A percentile compares a stretch with the other conserved stretches of the same genome.
These are phyloP conservation scores for Trachelus iudaicus DNA, from an alignment of 2,888 invertebrate genomes.

Conservation along the genomic window DNA sequence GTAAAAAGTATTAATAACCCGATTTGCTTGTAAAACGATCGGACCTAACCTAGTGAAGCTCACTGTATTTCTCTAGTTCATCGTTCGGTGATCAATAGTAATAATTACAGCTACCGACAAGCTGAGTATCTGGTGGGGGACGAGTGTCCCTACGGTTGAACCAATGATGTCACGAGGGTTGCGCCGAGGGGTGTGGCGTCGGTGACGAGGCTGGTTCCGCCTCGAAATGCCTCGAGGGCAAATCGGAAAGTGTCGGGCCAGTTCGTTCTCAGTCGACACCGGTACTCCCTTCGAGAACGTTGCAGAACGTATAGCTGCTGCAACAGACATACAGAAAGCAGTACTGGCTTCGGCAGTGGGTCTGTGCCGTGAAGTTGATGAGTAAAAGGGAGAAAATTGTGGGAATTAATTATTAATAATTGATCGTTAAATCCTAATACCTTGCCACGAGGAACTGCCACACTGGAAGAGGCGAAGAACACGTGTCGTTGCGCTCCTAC, in stretches of 20 bases:
- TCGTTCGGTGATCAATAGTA: constrained; percentile 52
- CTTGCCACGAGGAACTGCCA: no score
- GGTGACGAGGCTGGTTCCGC: constrained; percentile 8
- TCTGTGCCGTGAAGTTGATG: no score
- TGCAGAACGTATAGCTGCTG: background rate
- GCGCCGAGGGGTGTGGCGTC: constrained; percentile 41
- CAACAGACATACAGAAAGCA: no score
- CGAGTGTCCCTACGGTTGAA: constrained; percentile 22
- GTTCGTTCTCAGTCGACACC: constrained; percentile 36
- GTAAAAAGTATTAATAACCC: background rate
- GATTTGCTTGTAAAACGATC: background rate
- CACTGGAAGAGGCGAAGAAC: no score
- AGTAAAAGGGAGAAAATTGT: no score
- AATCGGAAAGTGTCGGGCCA: constrained; percentile 4
- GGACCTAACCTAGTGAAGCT: background rate
- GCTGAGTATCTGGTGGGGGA: constrained; percentile 32
- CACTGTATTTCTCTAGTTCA: constrained; percentile 45
- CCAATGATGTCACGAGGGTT: constrained; percentile 49
- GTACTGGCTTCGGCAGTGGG: no score
- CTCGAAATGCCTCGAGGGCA: constrained; percentile 13
- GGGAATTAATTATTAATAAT: no score
- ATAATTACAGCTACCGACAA: constrained; percentile 40
- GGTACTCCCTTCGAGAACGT: constrained; percentile 33
- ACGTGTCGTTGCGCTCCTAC: no score
- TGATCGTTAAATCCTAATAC: no score